These are phyloP conservation scores for Corythornis leucogaster DNA, from an alignment of 2,797 vertebrate species.

Conservation along the genomic window DNA sequence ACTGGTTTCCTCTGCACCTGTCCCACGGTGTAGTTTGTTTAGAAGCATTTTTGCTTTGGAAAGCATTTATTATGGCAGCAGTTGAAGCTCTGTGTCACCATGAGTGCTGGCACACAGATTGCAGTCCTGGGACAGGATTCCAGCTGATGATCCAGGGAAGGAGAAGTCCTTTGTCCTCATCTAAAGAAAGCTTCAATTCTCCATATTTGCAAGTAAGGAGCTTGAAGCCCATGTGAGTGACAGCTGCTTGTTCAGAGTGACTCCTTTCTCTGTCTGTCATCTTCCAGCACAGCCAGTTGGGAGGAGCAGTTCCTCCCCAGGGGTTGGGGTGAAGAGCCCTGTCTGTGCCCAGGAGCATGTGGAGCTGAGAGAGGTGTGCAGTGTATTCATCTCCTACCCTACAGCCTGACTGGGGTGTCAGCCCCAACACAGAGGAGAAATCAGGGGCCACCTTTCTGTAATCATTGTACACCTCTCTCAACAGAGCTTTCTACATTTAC, in stretches of 20 bases:
- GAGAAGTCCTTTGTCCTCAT: background rate
- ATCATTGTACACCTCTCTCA: background rate
- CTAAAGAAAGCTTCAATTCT: background rate
- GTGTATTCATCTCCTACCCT: background rate
- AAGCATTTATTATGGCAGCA: constrained; percentile 24
- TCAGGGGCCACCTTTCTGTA: background rate
- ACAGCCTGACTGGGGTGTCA: background rate
- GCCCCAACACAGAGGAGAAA: background rate
- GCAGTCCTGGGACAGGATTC: background rate
- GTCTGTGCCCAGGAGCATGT: background rate
- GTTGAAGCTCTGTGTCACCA: background rate
- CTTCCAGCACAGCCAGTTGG: background rate
- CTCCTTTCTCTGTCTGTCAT: background rate
- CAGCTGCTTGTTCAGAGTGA: background rate
- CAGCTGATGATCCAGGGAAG: background rate
- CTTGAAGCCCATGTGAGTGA: background rate
- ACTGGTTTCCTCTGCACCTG: background rate
- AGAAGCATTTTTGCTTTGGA: constrained; percentile 29
- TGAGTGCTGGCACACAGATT: constrained; percentile 10
- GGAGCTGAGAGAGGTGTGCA: background rate
- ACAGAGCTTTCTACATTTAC: background rate
- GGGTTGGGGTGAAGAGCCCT: background rate
- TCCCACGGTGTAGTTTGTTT: background rate
- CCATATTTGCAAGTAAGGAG: background rate
- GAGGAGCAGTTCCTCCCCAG: background rate